phyloP scores from a whole-genome alignment of 2,797 vertebrate species.

The Myoxocephalus aenaeus region DNA sequence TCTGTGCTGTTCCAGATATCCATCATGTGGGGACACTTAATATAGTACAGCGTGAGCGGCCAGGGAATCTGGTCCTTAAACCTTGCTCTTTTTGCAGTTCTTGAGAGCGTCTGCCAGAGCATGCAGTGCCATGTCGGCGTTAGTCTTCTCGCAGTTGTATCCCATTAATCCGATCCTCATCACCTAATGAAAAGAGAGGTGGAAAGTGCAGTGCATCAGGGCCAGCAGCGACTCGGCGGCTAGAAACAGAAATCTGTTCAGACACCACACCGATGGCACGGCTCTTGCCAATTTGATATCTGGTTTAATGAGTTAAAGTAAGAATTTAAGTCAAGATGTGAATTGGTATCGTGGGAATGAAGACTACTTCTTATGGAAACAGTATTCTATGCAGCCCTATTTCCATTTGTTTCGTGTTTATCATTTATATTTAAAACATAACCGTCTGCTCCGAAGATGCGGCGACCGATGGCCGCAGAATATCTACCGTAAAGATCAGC shows the following conservation, averaged over 20 bases:
- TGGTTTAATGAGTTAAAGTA: background rate
- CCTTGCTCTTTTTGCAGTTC: conserved; percentile 86
- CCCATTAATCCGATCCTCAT: conserved; percentile 96
- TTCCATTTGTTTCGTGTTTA: background rate
- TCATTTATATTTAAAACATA: background rate
- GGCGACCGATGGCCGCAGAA: background rate
- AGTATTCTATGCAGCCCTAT: background rate
- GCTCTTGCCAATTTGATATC: background rate
- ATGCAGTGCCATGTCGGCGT: conserved; percentile 84
- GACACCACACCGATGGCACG: conserved; percentile 1
- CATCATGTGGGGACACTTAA: conserved; percentile 6
- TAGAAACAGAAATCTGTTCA: conserved; percentile 27
- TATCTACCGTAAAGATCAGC: background rate
- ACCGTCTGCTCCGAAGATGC: background rate
- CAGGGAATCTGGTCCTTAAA: conserved; percentile 69
- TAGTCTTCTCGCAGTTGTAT: conserved; percentile 90
- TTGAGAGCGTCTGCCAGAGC: conserved; percentile 90
- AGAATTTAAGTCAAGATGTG: background rate
- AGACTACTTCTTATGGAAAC: background rate
- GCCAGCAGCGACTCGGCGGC: conserved; percentile 48
- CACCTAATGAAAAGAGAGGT: conserved; percentile 83
- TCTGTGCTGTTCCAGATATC: conserved; percentile 4
- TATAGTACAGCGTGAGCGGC: conserved; percentile 8
- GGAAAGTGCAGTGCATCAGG: conserved; percentile 30
- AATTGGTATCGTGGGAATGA: background rate